Evolutionary conservation across 2,113 vertebrate genomes (phyloP), one percentile per base, ranked within the genome.

Genomic region (Psilopsiagon aymara): DNA sequence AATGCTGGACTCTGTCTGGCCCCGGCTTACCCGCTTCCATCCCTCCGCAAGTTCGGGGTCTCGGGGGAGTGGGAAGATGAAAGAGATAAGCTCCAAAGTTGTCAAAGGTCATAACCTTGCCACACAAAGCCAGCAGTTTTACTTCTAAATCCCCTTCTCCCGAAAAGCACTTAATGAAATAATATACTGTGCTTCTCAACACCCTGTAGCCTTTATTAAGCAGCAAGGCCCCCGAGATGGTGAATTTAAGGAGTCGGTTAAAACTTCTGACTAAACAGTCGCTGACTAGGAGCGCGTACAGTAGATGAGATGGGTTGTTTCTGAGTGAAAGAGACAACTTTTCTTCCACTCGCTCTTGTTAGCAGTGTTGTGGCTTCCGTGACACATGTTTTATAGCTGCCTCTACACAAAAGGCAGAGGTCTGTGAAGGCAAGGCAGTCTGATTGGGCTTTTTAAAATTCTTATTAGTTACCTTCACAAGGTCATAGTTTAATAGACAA

Each of bases 101-200:
- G 98, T 98, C 98, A 98, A 98, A 98, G 99, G 99, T 99, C 98
- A 11, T 95, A 98, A 98, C 99, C 99, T 99, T 98, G 98, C 98
- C 98, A 98, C 98, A 98, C 98, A 98, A 98, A 98, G 98, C 98
- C 97, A 98, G 96, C 89, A 98, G 98, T 98, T 99, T 99, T 98
- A 98, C 98, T 98, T 98, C 98, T 97, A 98, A 98, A 98, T 99
- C 98, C 98, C 97, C 96, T 97, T 97, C 97, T 98, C 97, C 97
- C 97, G 70, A 98, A 98, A 98, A 99, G 98, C 98, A 99, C 98
- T 99, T 99, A 98, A 99, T 99, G 98, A 99, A 99, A 99, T 99
- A 99, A 99, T 99, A 98, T 98, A 99, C 98, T 98, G 97, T 97
- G 96, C 94, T 97, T 97, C 97, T 98, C 97, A 96, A 98, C 95